A percentile compares a stretch with the other conserved stretches of the same genome.
phyloP scores from a whole-genome alignment of 2,888 invertebrate genomes.

The Nymphalis c-album region DNA sequence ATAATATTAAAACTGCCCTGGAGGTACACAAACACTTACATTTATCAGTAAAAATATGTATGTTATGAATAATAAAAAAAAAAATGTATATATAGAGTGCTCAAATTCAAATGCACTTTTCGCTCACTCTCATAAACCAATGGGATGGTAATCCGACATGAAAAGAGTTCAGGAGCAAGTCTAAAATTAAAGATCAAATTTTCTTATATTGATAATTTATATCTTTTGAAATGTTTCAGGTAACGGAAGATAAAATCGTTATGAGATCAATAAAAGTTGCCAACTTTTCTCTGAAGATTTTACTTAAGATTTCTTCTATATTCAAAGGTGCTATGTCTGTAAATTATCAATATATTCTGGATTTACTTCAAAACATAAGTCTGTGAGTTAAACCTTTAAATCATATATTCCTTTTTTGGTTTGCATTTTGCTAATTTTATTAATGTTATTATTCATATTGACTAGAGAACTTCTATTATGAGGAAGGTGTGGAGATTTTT shows the following conservation, averaged over 20 bases:
- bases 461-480: no score
- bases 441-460: no score
- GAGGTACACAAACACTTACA: conserved; percentile 52
- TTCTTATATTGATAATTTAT: background rate
- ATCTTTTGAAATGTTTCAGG: conserved; percentile 50
- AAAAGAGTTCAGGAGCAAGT: no score
- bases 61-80: no score
- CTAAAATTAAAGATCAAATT: no score
- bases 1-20: conserved; percentile 54
- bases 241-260: conserved; percentile 56
- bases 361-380: conserved; percentile 39
- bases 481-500: no score
- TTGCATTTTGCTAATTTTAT: no score
- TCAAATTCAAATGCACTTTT: no score
- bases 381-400: background rate
- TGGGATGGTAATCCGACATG: no score
- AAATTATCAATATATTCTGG: conserved; percentile 50
- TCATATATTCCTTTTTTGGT: no score
- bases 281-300: conserved; percentile 75
- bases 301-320: conserved; percentile 65
- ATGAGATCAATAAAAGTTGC: conserved; percentile 73
- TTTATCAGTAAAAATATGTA: background rate
- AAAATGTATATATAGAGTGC: no score
- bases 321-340: conserved; percentile 53
- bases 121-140: no score